phyloP scores from a whole-genome alignment of 2,797 vertebrate genomes.

The Chiloscyllium punctatum region DNA sequence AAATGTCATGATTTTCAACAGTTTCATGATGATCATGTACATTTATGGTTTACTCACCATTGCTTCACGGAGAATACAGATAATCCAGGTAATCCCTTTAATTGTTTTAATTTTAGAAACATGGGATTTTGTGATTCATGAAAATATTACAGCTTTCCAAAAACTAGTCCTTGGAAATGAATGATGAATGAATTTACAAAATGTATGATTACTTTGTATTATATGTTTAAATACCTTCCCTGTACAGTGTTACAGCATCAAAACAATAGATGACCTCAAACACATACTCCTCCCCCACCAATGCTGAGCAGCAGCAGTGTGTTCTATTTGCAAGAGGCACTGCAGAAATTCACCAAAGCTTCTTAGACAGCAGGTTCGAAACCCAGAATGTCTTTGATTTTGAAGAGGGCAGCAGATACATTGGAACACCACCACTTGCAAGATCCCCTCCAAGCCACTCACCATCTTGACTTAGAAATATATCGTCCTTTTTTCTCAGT shows the following conservation, averaged over 20 bases:
- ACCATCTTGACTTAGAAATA: too few species aligned
- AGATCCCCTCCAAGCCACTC: too few species aligned
- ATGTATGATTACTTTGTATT: background rate
- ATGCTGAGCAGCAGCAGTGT: too few species aligned
- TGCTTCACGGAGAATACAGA: background rate
- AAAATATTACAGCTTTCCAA: background rate
- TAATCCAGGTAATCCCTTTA: background rate
- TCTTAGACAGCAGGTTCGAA: too few species aligned
- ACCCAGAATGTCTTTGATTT: too few species aligned
- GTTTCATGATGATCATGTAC: accelerated
- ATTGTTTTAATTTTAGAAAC: background rate
- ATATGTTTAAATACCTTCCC: background rate
- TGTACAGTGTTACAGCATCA: background rate
- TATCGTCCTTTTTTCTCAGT: too few species aligned
- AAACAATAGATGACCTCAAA: too few species aligned
- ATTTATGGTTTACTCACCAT: background rate
- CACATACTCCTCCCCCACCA: too few species aligned
- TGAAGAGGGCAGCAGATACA: too few species aligned
- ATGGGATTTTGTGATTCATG: background rate
- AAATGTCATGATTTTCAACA: background rate
- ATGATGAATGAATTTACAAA: background rate
- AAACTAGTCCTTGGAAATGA: background rate
- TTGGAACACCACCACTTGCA: too few species aligned
- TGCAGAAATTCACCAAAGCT: too few species aligned
- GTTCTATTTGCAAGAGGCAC: too few species aligned